Evolutionary conservation across 2,888 invertebrate species (phyloP).

Genomic region (Pterobdella sp.): DNA sequence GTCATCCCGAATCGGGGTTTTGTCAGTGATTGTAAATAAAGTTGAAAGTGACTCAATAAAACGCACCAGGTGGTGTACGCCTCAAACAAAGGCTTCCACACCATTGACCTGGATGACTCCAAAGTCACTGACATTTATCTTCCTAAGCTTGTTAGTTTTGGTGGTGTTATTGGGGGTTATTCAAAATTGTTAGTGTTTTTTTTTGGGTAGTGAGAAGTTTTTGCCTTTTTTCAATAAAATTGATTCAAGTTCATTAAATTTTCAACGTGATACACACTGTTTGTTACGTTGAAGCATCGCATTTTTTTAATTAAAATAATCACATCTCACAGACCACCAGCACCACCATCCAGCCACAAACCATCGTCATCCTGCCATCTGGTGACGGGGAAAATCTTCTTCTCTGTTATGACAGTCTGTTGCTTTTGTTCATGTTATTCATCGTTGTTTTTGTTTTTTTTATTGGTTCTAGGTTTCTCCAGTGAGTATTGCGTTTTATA

Average conservation of each 20-base stretch:
- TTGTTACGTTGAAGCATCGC: background rate
- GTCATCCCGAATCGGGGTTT: too few species aligned
- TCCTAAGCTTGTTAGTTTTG: conserved; percentile 72
- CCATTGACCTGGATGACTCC: conserved; percentile 96
- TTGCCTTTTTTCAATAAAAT: too few species aligned
- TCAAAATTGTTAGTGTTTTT: background rate
- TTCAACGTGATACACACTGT: background rate
- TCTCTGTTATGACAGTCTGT: conserved; percentile 85
- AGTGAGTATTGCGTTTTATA: background rate
- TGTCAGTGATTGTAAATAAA: too few species aligned
- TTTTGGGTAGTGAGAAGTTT: background rate
- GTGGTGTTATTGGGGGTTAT: background rate
- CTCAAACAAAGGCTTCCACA: conserved; percentile 96
- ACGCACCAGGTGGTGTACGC: conserved; percentile 99
- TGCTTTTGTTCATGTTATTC: background rate
- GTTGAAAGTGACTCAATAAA: too few species aligned
- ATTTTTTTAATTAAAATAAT: background rate
- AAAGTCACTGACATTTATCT: conserved; percentile 98
- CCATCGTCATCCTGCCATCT: conserved; percentile 97
- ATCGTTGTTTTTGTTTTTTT: too few species aligned
- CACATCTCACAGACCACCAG: conserved; percentile 14
- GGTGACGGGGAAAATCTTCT: conserved; percentile 96
- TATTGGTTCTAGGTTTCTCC: background rate
- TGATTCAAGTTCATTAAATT: background rate
- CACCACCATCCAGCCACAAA: conserved; percentile 77